Percentiles rank a stretch among this genome's conserved stretches.
phyloP scores from a whole-genome alignment of 2,113 vertebrate genomes.

The Protobothrops mucrosquamatus region DNA sequence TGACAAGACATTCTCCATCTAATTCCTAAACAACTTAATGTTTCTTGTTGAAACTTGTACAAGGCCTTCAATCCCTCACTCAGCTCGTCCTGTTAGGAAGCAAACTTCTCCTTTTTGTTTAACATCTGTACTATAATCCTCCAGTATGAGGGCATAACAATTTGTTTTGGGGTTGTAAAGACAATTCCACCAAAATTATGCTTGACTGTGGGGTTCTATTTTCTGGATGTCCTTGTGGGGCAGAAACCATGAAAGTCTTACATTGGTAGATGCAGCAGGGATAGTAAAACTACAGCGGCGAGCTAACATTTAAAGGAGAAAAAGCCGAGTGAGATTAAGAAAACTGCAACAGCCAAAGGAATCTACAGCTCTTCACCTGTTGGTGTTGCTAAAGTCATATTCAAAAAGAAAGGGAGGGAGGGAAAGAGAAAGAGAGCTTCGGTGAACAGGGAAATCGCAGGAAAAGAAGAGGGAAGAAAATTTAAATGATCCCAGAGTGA shows the following conservation, averaged over 20 bases:
- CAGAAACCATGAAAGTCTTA: slow-evolving; percentile 27
- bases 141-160: slow-evolving; percentile 31
- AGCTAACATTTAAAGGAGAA: slow-evolving; percentile 38
- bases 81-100: slow-evolving; percentile 49
- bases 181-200: slow-evolving; percentile 55
- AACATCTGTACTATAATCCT: slow-evolving; percentile 63
- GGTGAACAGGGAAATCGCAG: slow-evolving; percentile 63
- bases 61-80: slow-evolving; percentile 51
- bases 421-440: slow-evolving; percentile 21
- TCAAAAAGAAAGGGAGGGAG: slow-evolving; percentile 28
- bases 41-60: slow-evolving; percentile 60
- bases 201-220: slow-evolving; percentile 50
- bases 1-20: slow-evolving; percentile 11
- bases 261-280: not conserved
- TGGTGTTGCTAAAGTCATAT: slow-evolving; percentile 59
- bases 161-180: slow-evolving; percentile 67
- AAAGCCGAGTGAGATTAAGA: slow-evolving; percentile 1
- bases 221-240: slow-evolving; percentile 51
- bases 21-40: not conserved
- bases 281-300: slow-evolving; percentile 21
- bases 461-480: slow-evolving; percentile 77
- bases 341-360: not conserved
- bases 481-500: slow-evolving; percentile 95
- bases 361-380: slow-evolving; percentile 71
- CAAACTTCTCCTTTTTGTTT: slow-evolving; percentile 48